Conservation (phyloP, 2,113 vertebrate genomes). For the Cranoglanis bouderius region DNA sequence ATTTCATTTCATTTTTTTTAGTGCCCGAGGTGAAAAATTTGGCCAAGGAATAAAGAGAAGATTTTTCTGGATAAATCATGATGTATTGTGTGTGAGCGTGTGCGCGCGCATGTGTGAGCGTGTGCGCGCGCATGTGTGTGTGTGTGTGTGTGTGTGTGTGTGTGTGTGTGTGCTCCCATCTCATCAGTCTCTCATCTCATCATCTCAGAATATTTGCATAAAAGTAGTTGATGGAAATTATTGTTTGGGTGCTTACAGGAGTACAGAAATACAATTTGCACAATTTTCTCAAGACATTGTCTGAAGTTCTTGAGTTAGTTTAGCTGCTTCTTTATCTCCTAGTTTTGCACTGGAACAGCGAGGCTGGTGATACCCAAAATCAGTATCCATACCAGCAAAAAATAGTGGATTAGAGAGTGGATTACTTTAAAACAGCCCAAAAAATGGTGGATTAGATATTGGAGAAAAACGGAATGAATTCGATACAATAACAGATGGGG, state of each 20-base stretch:
- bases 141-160: neutral
- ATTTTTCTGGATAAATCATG: neutral
- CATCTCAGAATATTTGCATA: neutral
- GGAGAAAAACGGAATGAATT: too few species aligned
- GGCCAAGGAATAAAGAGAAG: neutral
- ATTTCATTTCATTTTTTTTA: too few species aligned
- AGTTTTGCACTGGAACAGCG: neutral
- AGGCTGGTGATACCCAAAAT: too few species aligned
- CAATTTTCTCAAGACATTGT: neutral
- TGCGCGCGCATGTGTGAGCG: neutral
- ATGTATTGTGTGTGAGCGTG: neutral
- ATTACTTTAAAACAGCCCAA: too few species aligned
- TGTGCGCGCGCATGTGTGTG: neutral
- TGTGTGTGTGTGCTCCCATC: neutral
- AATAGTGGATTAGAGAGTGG: too few species aligned
- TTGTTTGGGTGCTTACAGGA: neutral
- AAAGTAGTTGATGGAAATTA: neutral
- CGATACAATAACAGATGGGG: too few species aligned
- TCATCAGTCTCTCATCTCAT: neutral
- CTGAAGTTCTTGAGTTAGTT: neutral
- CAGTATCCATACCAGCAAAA: too few species aligned
- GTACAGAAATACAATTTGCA: neutral
- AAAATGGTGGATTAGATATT: too few species aligned
- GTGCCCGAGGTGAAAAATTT: neutral
- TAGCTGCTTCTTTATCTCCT: neutral